These are phyloP conservation scores for Calypte anna DNA, from an alignment of 2,113 vertebrate genomes.

Conservation along the genomic window DNA sequence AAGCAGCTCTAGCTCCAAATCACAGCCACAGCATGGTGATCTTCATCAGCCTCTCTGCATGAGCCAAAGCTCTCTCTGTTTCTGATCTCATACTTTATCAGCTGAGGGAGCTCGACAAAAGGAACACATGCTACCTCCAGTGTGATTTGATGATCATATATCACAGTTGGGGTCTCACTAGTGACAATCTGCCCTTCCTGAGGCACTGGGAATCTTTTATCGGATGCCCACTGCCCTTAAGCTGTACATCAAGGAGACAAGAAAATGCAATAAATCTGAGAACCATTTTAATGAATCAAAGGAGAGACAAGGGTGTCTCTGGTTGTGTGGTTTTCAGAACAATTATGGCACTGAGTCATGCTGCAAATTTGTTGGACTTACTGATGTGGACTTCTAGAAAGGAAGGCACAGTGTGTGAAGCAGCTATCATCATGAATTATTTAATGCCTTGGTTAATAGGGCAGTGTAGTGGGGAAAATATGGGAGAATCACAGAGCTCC, in stretches of 20 bases:
- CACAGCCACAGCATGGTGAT: constrained; percentile 1
- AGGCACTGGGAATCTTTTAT: constrained; percentile 64
- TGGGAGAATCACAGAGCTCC: background rate
- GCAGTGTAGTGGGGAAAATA: background rate
- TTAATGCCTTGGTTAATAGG: background rate
- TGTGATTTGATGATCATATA: constrained; percentile 56
- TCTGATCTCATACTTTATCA: constrained; percentile 57
- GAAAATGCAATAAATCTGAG: constrained; percentile 63
- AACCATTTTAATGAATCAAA: constrained; percentile 69
- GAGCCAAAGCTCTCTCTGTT: constrained; percentile 43
- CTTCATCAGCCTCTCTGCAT: background rate
- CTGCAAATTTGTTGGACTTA: constrained; percentile 28
- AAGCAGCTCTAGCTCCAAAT: constrained; percentile 31
- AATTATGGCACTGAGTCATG: constrained; percentile 58
- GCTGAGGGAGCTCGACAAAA: constrained; percentile 57
- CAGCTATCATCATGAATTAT: constrained; percentile 2
- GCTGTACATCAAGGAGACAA: constrained; percentile 61
- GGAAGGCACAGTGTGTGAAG: constrained; percentile 6
- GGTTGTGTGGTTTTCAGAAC: constrained; percentile 57
- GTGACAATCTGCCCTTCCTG: constrained; percentile 45
- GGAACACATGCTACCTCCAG: constrained; percentile 56
- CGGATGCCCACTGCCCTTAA: constrained; percentile 56
- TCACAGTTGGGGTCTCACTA: constrained; percentile 56
- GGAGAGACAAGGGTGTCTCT: constrained; percentile 36
- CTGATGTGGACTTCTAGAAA: constrained; percentile 16